Base-by-base conservation (phyloP, 2,888 invertebrate genomes). In the Drosophila niveifrons region DNA sequence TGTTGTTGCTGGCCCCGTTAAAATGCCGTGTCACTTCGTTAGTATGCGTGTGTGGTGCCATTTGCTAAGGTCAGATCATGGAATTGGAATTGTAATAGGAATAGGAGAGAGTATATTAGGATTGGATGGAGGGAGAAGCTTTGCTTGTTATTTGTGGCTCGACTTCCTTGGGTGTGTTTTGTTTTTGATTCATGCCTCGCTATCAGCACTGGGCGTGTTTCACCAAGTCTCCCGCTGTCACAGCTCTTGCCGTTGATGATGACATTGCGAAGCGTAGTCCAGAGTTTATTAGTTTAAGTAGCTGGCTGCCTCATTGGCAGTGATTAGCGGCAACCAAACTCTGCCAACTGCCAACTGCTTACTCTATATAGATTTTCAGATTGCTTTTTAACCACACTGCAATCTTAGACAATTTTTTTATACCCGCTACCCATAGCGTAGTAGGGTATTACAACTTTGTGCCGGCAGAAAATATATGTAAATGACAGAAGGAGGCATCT, bases 371-470 rank as follows among this genome's bases (percentile, higher is more conserved):
- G 8, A 47, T 55, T 58, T 80, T 75, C 73, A 88, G 4, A 89
- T 89, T 73, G 86, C 85, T 89, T 89, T 89, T 89, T 90, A 89
- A 89, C 90, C 89, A 88, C 90, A 78, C 80, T 85, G 90, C 90
- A 89, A 83, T 23, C 23, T 23, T 23, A 23, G 23, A 23, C 0
- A 23, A 4, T 4, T 23, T 23, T 23, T 23, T 23, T 23, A 23
- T 23, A 23, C 23, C 23, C 23, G 4, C 0, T 23, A 0, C 23
- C 6, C 4, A 23, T 23, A 23, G 23, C 4, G 1, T 23, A 4
- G 4, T 6, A 23, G 23, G 23, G 23, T 23, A 23, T 23, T 23
- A 23, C 1, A 1, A 0, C 0, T 23, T 23, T 23, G 23, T 23
- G 23, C 0, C 1, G 0, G 23, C 23, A 23, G 6, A 4, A 18